Base-by-base conservation (phyloP, 2,888 invertebrate genomes). In the Hemithea aestivaria region DNA sequence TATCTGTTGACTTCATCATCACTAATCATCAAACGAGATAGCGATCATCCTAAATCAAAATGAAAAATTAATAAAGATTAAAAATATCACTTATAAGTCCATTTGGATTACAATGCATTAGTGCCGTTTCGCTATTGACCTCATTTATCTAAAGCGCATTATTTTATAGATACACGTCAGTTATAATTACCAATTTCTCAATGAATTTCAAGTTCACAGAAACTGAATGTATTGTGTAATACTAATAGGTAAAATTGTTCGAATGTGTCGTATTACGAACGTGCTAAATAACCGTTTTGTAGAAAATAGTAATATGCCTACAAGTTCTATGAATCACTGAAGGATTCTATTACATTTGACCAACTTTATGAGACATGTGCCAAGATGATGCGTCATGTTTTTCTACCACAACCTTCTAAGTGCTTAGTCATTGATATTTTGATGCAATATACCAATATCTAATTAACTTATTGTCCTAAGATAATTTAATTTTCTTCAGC, bases 271-370 rank as follows among this genome's bases (percentile, higher is more conserved):
- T 21, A 23, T 30, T 40, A 32, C 35, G 21, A 39, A 31, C 37
- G 40, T 48, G 39, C 33, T 33, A 23, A 37, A 21, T 34, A 20
- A 34, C 21, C 37, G 27, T 16, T 12, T 23, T 35, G 27, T 32
- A 28, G 44, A 51, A 58, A 56, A 51, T 50, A 66, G 65, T 54
- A 50, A 62, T 48, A 55, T 43, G 43, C 48, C 40, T 38, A 30
- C 20, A 33, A 21, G 10, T 44, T 40, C 32, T 51, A 66, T 79
- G 79, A 80, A 66, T 80, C 80, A 80, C 53, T 51, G 51, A 45
- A 52, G 64, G 69, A 59, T 77, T 71, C 62, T 72, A 70, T 73
- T 77, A 70, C 72, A 60, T 55, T 69, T 77, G 73, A 73, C 74
- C 78, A 74, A 73, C 58, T 62, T 62, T 32, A 36, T 28, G 10